Evolutionary conservation across 1,140 invertebrate species (phyloP).

Genomic region (Aphelenchoides fujianensis): DNA sequence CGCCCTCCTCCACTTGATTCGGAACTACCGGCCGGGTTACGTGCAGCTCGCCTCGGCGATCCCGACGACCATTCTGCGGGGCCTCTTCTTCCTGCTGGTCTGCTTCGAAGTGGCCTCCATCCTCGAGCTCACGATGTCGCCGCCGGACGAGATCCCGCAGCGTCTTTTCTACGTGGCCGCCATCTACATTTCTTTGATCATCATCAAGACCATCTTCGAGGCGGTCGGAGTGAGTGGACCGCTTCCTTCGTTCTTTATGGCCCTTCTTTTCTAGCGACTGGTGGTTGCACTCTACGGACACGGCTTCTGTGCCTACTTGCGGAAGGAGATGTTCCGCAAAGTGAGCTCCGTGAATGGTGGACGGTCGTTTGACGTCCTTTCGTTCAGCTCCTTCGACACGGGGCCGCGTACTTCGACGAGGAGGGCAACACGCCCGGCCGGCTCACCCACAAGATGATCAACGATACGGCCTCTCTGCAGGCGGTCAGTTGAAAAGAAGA

Average conservation of each 20-base stretch:
- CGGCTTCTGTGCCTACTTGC: slow-evolving; percentile 52
- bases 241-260: background rate
- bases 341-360: no score
- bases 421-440: slow-evolving; percentile 54
- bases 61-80: slow-evolving; percentile 49
- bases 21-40: slow-evolving; percentile 43
- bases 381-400: slow-evolving; percentile 54
- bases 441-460: slow-evolving; percentile 54
- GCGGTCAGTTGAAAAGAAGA: slow-evolving; percentile 36
- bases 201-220: slow-evolving; percentile 54
- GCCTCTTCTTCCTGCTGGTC: slow-evolving; percentile 53
- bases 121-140: slow-evolving; percentile 47
- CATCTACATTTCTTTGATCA: slow-evolving; percentile 53
- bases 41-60: slow-evolving; percentile 36
- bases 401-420: slow-evolving; percentile 59
- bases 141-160: slow-evolving; percentile 41
- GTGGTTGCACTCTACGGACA: slow-evolving; percentile 58
- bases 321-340: slow-evolving; percentile 58
- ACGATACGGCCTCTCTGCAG: slow-evolving; percentile 55
- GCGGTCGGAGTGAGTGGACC: slow-evolving; percentile 45
- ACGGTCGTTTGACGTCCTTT: no score
- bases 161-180: slow-evolving; percentile 45
- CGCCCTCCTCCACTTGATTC: slow-evolving; percentile 44
- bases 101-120: slow-evolving; percentile 54
- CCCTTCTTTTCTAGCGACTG: slow-evolving; percentile 45